phyloP scores from a whole-genome alignment of 1,140 invertebrate species.

The Aphidius ervi region DNA sequence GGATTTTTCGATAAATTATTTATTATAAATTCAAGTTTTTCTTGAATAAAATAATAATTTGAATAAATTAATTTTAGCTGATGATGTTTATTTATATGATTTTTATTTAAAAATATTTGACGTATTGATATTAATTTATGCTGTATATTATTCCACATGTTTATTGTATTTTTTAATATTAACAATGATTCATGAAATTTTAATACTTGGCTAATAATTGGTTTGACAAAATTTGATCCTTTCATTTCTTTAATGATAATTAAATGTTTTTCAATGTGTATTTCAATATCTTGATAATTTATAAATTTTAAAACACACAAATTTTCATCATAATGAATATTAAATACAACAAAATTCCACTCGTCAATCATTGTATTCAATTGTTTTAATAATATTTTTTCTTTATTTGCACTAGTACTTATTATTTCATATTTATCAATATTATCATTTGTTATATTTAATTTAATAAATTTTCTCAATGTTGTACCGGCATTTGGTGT shows the following conservation, averaged over 20 bases:
- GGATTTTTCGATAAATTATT: conserved; percentile 49
- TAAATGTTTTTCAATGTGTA: conserved; percentile 63
- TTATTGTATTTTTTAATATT: conserved; percentile 56
- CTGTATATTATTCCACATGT: conserved; percentile 60
- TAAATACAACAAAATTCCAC: conserved; percentile 60
- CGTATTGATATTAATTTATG: conserved; percentile 7
- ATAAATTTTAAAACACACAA: conserved; percentile 52
- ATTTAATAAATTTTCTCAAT: conserved; percentile 59
- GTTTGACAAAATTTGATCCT: conserved; percentile 66
- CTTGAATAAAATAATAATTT: conserved; percentile 16
- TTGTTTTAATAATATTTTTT: conserved; percentile 58
- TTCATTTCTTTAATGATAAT: conserved; percentile 64
- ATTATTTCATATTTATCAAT: conserved; percentile 62
- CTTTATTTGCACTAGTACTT: conserved; percentile 65
- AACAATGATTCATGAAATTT: conserved; percentile 58
- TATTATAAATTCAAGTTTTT: conserved; percentile 34
- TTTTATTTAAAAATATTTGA: no score
- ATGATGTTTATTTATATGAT: no score
- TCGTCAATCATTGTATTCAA: conserved; percentile 62
- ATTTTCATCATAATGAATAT: conserved; percentile 43
- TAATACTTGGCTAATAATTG: conserved; percentile 56
- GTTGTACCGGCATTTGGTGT: conserved; percentile 64
- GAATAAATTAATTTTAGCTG: background rate
- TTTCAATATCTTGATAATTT: conserved; percentile 60
- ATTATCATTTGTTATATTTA: conserved; percentile 57